phyloP scores from a whole-genome alignment of 2,113 vertebrate species.

The Vicugna pacos region DNA sequence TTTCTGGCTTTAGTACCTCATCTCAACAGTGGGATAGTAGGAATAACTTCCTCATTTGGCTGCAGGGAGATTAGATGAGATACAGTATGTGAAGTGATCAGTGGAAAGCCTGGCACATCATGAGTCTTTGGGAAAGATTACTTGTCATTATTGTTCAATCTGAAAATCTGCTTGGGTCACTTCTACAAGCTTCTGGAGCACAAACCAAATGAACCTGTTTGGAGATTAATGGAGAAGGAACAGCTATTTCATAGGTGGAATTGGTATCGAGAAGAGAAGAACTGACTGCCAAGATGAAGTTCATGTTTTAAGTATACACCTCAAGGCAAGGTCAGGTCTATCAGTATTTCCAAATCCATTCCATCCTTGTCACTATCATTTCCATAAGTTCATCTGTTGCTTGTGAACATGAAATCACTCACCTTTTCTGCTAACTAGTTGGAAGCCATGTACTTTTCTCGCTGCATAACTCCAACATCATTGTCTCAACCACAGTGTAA shows the following conservation, averaged over 20 bases:
- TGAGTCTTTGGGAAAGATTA: neutral
- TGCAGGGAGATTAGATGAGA: neutral
- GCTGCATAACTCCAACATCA: neutral
- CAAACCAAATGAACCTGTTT: neutral
- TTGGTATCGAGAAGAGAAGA: neutral
- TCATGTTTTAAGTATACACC: neutral
- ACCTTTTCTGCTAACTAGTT: neutral
- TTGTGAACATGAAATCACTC: neutral
- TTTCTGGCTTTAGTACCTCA: neutral
- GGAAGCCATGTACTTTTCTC: neutral
- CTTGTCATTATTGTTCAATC: neutral
- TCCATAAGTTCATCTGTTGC: neutral
- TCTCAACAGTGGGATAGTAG: neutral
- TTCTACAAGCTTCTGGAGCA: neutral
- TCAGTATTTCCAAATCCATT: neutral
- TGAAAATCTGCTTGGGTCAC: constrained; percentile 16
- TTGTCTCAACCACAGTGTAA: neutral
- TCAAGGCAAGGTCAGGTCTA: neutral
- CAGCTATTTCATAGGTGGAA: neutral
- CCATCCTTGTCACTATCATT: neutral
- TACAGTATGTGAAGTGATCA: neutral
- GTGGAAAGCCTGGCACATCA: neutral
- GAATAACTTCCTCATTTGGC: neutral
- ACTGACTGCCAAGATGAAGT: neutral
- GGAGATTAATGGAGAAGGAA: neutral